Evolutionary conservation across 2,888 invertebrate species (phyloP).

Genomic region (Aleiodes testaceus): DNA sequence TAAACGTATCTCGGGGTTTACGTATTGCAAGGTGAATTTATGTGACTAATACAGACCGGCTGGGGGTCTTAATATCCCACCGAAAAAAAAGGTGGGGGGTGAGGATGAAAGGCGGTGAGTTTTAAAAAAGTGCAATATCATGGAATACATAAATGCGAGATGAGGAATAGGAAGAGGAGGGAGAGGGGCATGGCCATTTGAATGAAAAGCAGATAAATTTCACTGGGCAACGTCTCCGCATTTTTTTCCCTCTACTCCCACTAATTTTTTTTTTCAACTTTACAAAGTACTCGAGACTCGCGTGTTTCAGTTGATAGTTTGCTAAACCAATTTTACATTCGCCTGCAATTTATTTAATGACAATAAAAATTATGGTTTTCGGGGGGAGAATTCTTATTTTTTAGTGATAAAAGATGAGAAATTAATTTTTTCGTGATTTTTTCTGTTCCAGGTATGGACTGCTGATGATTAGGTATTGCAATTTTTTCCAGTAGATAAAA

Average conservation of each 20-base stretch:
- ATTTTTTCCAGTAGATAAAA: slow-evolving; percentile 20
- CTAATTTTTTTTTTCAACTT: slow-evolving; percentile 6
- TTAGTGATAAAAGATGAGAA: too few relatives aligned
- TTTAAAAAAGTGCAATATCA: slow-evolving; percentile 70
- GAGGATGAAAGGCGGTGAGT: slow-evolving; percentile 62
- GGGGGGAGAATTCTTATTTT: slow-evolving; percentile 32
- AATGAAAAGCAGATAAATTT: slow-evolving; percentile 71
- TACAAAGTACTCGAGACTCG: slow-evolving; percentile 5
- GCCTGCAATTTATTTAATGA: slow-evolving; percentile 39
- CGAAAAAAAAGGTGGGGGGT: slow-evolving; percentile 38
- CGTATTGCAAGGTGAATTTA: slow-evolving; percentile 65
- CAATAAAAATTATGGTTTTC: background rate
- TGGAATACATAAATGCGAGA: slow-evolving; percentile 71
- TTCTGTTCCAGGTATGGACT: slow-evolving; percentile 45
- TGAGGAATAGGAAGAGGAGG: slow-evolving; percentile 56
- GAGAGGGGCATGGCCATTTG: slow-evolving; percentile 58
- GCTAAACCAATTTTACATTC: slow-evolving; percentile 41
- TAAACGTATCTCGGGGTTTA: slow-evolving; percentile 30
- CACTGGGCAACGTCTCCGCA: slow-evolving; percentile 55
- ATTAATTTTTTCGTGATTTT: slow-evolving; percentile 27
- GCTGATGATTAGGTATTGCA: slow-evolving; percentile 33
- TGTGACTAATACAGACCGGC: slow-evolving; percentile 66
- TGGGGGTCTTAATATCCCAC: slow-evolving; percentile 66
- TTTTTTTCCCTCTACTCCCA: slow-evolving; percentile 35
- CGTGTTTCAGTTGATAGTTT: slow-evolving; percentile 9